Percentiles rank a stretch among this genome's conserved stretches.
phyloP scores from a whole-genome alignment of 2,888 invertebrate genomes.

The Perdita meconis region DNA sequence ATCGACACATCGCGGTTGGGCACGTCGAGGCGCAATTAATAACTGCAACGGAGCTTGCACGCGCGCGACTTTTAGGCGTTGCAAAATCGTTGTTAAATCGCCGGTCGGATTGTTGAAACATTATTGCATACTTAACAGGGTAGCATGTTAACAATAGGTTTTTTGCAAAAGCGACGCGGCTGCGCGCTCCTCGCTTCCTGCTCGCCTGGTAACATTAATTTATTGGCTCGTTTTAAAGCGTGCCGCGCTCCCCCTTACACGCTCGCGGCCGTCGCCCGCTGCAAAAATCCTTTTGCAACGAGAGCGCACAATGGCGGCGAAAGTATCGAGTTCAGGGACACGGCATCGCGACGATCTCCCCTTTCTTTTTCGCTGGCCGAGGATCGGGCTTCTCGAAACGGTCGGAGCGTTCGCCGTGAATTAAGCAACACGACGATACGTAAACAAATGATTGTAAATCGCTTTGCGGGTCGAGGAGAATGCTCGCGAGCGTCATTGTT shows the following conservation, averaged over 20 bases:
- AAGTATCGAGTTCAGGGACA: constrained; percentile 67
- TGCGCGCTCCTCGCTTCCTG: constrained; percentile 45
- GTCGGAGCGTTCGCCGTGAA: background rate
- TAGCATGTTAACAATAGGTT: constrained; percentile 64
- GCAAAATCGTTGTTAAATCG: constrained; percentile 52
- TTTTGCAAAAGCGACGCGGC: constrained; percentile 62
- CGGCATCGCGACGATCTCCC: background rate
- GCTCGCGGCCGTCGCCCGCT: constrained; percentile 11
- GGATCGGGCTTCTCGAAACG: constrained; percentile 9
- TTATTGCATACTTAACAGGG: constrained; percentile 66
- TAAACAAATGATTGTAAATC: constrained; percentile 7
- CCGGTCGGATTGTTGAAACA: constrained; percentile 58
- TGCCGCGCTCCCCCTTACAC: constrained; percentile 13
- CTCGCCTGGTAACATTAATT: constrained; percentile 67
- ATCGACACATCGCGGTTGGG: too few relatives aligned
- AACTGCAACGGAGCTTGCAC: background rate
- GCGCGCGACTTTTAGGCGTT: constrained; percentile 4
- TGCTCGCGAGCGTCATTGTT: too few relatives aligned
- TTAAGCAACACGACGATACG: background rate
- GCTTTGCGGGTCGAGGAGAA: too few relatives aligned
- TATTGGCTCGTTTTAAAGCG: constrained; percentile 62
- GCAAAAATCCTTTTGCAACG: constrained; percentile 52
- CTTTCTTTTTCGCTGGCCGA: constrained; percentile 8
- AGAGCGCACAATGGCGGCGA: constrained; percentile 51
- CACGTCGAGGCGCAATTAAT: background rate